These are phyloP conservation scores for Formica exsecta DNA, from an alignment of 1,140 invertebrate species.

Conservation along the genomic window DNA sequence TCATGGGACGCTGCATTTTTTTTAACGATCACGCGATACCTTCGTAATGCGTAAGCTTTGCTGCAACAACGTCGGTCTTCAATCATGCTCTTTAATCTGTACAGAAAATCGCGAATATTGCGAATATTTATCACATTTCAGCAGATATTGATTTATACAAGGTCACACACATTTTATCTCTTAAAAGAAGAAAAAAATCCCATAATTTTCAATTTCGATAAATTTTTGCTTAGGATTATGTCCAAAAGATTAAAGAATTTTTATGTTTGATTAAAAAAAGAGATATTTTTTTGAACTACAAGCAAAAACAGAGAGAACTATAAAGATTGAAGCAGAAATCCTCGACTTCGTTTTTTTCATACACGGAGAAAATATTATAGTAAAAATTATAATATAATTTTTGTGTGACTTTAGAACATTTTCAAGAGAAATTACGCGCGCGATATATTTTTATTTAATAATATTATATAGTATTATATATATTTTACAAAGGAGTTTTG, in stretches of 20 bases:
- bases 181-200: not conserved
- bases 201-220: not conserved
- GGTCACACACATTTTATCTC: not conserved
- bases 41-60: not conserved
- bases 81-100: slow-evolving; percentile 19
- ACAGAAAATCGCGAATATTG: not conserved
- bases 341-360: not conserved
- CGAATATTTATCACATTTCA: not conserved
- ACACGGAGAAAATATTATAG: too few relatives aligned
- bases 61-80: not conserved
- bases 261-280: not conserved
- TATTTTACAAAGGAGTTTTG: too few relatives aligned
- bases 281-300: not conserved
- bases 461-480: too few relatives aligned
- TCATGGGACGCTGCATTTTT: not conserved
- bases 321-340: not conserved
- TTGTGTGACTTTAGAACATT: too few relatives aligned
- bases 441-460: too few relatives aligned
- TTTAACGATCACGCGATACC: slow-evolving; percentile 36
- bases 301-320: too few relatives aligned
- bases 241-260: not conserved
- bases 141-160: not conserved
- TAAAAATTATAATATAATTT: too few relatives aligned
- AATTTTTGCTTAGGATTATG: too few relatives aligned
- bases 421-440: too few relatives aligned